Conservation (phyloP, 53 echinoderm and acorn worm species). For the Pentamera pediparva region DNA sequence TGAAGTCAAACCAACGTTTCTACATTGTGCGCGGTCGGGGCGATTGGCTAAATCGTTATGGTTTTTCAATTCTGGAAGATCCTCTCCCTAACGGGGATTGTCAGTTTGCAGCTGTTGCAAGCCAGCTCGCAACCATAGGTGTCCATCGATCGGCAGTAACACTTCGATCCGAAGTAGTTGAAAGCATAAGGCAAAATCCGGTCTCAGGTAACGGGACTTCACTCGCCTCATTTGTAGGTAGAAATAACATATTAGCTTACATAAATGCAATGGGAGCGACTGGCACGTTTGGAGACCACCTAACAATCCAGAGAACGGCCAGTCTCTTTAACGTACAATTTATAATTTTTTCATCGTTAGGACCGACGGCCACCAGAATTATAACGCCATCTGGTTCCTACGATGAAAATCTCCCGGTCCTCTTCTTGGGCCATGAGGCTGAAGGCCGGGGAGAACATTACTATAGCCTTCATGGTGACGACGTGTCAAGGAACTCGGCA, state of each 20-base stretch:
- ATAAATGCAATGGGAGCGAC: not conserved
- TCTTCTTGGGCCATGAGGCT: constrained; percentile 20
- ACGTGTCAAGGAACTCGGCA: not conserved
- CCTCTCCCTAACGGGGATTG: constrained; percentile 17
- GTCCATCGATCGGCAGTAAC: not conserved
- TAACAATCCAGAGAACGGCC: constrained; percentile 18
- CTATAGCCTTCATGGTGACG: not conserved
- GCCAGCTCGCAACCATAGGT: not conserved
- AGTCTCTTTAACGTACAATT: constrained; percentile 19
- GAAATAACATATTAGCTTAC: not conserved
- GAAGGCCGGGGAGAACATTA: constrained; percentile 34
- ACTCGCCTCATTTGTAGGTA: not conserved
- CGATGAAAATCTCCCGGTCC: not conserved
- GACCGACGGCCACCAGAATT: constrained; percentile 2
- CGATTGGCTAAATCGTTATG: not conserved
- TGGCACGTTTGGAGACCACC: constrained; percentile 22
- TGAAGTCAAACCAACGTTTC: not conserved
- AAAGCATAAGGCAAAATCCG: not conserved
- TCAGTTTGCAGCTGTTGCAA: constrained; percentile 8
- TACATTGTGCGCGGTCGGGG: not conserved
- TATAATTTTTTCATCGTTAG: constrained; percentile 6
- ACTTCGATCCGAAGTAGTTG: not conserved
- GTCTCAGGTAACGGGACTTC: not conserved
- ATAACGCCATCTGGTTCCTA: not conserved
- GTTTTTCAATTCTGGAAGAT: not conserved